phyloP scores from a whole-genome alignment of 2,113 vertebrate genomes.

The Petroica traversi region DNA sequence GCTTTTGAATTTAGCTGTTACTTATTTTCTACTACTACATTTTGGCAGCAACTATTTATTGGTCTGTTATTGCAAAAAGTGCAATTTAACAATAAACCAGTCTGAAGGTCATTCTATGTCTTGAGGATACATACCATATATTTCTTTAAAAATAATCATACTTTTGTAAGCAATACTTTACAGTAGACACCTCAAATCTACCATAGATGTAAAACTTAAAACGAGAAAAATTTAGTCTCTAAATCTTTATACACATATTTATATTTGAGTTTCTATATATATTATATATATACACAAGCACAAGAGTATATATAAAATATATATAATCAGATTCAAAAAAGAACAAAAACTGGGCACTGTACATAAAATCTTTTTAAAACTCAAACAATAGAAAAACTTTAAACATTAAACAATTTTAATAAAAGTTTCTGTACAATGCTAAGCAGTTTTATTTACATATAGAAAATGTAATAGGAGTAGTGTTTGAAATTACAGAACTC shows the following conservation, averaged over 20 bases:
- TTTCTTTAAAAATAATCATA: slow-evolving; percentile 86
- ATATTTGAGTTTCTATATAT: slow-evolving; percentile 82
- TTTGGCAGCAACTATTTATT: slow-evolving; percentile 81
- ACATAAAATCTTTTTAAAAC: slow-evolving; percentile 85
- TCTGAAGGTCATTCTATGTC: slow-evolving; percentile 80
- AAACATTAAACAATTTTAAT: slow-evolving; percentile 95
- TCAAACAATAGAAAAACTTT: slow-evolving; percentile 92
- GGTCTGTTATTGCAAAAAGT: slow-evolving; percentile 79
- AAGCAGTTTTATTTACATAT: slow-evolving; percentile 96
- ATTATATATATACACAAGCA: slow-evolving; percentile 82
- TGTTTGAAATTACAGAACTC: slow-evolving; percentile 95
- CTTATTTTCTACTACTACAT: slow-evolving; percentile 73
- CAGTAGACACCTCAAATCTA: slow-evolving; percentile 86
- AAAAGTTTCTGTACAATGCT: slow-evolving; percentile 95
- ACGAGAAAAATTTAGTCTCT: slow-evolving; percentile 81
- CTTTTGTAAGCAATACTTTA: slow-evolving; percentile 85
- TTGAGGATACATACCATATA: slow-evolving; percentile 85
- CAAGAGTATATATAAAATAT: slow-evolving; percentile 86
- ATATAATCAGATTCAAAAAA: slow-evolving; percentile 83
- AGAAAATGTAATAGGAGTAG: slow-evolving; percentile 96
- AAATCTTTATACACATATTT: slow-evolving; percentile 83
- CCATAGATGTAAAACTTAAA: slow-evolving; percentile 85
- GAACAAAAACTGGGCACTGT: slow-evolving; percentile 83
- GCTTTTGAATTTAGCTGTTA: slow-evolving; percentile 56
- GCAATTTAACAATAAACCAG: slow-evolving; percentile 84